Evolutionary conservation across 2,113 vertebrate genomes (phyloP).

Genomic region (Mungos mungo): DNA sequence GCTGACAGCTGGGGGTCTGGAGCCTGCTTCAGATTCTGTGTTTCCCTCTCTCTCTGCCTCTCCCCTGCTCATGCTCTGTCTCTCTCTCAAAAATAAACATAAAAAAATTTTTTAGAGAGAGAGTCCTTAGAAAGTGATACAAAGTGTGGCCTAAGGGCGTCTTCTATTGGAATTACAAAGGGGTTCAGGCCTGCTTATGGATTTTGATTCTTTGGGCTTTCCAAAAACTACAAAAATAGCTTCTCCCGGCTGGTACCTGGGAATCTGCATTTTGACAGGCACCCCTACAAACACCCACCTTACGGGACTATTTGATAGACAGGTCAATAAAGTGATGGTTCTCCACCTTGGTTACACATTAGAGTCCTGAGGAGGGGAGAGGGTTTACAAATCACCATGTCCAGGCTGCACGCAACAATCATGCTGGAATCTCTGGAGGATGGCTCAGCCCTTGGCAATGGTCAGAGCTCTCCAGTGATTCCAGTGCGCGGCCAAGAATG

Average conservation of each 20-base stretch:
- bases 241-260: background rate
- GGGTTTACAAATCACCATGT: background rate
- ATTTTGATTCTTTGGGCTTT: background rate
- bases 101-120: too few species aligned
- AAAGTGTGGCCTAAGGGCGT: background rate
- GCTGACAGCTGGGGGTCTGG: too few species aligned
- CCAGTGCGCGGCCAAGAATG: background rate
- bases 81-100: too few species aligned
- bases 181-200: background rate
- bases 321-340: background rate
- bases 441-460: background rate
- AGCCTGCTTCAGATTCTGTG: too few species aligned
- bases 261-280: background rate
- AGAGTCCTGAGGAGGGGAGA: background rate
- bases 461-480: background rate
- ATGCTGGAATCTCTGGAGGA: background rate
- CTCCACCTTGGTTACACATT: background rate
- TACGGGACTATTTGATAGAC: background rate
- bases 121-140: background rate
- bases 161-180: background rate
- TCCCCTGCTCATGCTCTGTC: too few species aligned
- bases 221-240: background rate
- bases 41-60: too few species aligned
- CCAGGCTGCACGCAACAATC: background rate
- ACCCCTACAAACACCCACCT: accelerated